Conservation (phyloP, 2,113 vertebrate species). For the Antechinus flavipes region DNA sequence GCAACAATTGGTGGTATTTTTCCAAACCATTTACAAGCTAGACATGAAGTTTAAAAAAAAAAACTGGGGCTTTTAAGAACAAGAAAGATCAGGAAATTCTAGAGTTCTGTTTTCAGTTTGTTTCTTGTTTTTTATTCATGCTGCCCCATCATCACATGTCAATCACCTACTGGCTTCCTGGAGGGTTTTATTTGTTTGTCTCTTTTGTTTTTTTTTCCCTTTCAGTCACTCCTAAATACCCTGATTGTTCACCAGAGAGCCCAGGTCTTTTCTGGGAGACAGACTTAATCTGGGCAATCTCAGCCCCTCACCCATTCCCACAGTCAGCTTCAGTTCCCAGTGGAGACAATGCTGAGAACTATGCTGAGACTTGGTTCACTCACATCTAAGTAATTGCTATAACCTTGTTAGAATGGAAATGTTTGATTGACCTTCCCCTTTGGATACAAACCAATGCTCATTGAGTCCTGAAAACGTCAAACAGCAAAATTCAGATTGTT, state of each 20-base stretch:
- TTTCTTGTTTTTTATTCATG: neutral
- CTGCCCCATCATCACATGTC: neutral
- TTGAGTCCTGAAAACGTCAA: neutral
- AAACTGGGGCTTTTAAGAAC: neutral
- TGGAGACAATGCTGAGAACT: neutral
- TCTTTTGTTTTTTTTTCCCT: neutral
- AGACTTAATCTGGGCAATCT: neutral
- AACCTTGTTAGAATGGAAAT: neutral
- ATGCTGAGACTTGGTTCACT: neutral
- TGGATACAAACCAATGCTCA: neutral
- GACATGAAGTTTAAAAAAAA: conserved; percentile 67
- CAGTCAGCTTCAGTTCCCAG: neutral
- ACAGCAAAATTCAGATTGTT: neutral
- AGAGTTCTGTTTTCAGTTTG: neutral
- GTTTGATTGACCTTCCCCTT: neutral
- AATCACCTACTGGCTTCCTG: neutral
- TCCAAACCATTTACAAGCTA: conserved; percentile 66
- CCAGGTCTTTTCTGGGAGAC: neutral
- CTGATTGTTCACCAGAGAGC: neutral
- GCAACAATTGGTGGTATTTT: conserved; percentile 73
- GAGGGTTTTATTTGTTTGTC: neutral
- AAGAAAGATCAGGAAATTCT: neutral
- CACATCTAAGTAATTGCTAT: neutral
- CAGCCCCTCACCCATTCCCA: neutral
- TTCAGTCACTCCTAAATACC: neutral